Evolutionary conservation across 2,888 invertebrate genomes (phyloP).

Genomic region (Tridacna crocea): DNA sequence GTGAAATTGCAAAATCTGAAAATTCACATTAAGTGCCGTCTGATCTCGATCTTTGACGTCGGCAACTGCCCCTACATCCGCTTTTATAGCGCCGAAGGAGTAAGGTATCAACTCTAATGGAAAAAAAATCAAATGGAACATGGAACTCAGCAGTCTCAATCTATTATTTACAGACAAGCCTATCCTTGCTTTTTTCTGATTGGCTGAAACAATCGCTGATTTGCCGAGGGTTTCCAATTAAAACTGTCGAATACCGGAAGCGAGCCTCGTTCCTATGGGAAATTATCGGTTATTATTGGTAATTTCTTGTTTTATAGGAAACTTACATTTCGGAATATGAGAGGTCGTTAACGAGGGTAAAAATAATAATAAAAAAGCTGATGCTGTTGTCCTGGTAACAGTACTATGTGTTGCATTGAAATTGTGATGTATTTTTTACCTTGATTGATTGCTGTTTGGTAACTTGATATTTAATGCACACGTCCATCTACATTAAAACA

Average conservation of each 20-base stretch:
- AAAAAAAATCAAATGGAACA: too few relatives aligned
- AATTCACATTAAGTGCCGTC: too few relatives aligned
- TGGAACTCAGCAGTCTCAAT: too few relatives aligned
- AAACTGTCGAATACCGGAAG: conserved; percentile 24
- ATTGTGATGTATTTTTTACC: too few relatives aligned
- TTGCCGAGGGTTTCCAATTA: conserved; percentile 34
- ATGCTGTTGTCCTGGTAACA: conserved; percentile 6
- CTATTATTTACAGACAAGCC: background rate
- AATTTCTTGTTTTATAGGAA: conserved; percentile 28
- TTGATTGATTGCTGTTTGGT: too few relatives aligned
- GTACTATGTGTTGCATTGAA: background rate
- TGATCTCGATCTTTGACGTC: too few relatives aligned
- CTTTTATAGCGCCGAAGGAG: too few relatives aligned
- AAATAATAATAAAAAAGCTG: background rate
- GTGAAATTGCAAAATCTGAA: too few relatives aligned
- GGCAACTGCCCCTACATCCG: too few relatives aligned
- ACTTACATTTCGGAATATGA: conserved; percentile 27
- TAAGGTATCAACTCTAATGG: too few relatives aligned
- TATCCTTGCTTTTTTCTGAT: conserved; percentile 6
- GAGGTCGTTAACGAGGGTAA: background rate
- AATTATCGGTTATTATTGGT: conserved; percentile 29
- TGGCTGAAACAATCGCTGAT: conserved; percentile 20
- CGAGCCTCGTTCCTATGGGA: conserved; percentile 15
- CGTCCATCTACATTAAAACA: too few relatives aligned
- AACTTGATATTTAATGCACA: too few relatives aligned